Percentiles rank a stretch among this genome's conserved stretches.
Evolutionary conservation across 2,797 vertebrate genomes (phyloP).

Genomic region (Paramormyrops hopkinsi): DNA sequence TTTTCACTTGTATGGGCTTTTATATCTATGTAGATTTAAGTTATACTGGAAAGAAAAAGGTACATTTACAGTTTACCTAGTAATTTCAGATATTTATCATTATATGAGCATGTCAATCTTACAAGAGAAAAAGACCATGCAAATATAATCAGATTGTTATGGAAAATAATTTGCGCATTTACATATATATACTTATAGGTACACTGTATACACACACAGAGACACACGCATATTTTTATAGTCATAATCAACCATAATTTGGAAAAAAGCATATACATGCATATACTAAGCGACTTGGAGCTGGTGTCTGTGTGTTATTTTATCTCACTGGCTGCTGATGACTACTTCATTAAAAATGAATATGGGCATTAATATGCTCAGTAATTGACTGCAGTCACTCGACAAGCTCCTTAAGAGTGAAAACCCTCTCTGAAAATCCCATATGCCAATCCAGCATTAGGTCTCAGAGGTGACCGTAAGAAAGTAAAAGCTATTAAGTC

Average conservation of each 20-base stretch:
- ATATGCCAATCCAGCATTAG: neutral
- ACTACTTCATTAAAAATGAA: constrained; percentile 16
- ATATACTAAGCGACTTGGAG: neutral
- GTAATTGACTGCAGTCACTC: constrained; percentile 8
- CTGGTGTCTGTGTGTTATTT: neutral
- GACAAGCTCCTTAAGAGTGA: neutral
- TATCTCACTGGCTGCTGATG: neutral
- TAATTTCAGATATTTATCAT: neutral
- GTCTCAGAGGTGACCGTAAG: neutral
- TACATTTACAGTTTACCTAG: neutral
- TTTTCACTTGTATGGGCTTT: neutral
- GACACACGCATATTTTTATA: neutral
- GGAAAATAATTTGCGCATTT: neutral
- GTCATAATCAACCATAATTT: neutral
- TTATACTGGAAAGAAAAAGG: neutral
- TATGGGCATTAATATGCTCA: constrained; percentile 1
- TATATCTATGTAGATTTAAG: neutral
- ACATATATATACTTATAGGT: too few relatives aligned
- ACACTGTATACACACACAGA: neutral
- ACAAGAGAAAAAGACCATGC: neutral
- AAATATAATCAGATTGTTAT: neutral
- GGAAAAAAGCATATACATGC: too few relatives aligned
- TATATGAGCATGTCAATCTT: neutral
- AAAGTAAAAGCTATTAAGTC: neutral
- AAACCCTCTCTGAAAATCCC: neutral